Evolutionary conservation across 2,888 invertebrate genomes (phyloP).

Genomic region (Lasioglossum pauxillum): DNA sequence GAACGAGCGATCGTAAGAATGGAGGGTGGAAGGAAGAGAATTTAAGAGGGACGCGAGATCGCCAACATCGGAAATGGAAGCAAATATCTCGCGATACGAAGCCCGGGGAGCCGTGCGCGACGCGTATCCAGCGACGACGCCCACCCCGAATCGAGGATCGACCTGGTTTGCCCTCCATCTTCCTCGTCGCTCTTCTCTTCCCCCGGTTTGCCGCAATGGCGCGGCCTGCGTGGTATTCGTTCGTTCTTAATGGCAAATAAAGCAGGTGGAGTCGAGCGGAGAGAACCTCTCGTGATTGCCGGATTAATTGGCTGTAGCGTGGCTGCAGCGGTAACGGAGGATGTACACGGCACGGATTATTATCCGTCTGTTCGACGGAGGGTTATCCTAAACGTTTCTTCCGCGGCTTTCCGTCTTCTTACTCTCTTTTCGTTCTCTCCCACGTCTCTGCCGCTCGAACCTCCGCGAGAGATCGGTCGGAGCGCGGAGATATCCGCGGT

Average conservation of each 20-base stretch:
- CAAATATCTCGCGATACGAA: conserved; percentile 13
- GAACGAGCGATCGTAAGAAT: conserved; percentile 18
- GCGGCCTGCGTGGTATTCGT: conserved; percentile 65
- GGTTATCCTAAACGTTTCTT: conserved; percentile 73
- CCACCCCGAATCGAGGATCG: conserved; percentile 67
- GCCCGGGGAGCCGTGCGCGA: background rate
- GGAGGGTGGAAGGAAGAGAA: background rate
- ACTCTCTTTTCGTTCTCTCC: background rate
- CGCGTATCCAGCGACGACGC: conserved; percentile 54
- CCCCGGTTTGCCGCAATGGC: conserved; percentile 60
- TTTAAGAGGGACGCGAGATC: background rate
- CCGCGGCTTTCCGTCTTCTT: conserved; percentile 43
- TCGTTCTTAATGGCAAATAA: conserved; percentile 78
- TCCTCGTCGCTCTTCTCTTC: conserved; percentile 28
- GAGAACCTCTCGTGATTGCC: conserved; percentile 78
- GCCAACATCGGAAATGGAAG: conserved; percentile 32
- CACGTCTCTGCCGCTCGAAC: background rate
- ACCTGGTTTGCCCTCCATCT: conserved; percentile 45
- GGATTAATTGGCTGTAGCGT: conserved; percentile 81
- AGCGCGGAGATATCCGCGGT: background rate
- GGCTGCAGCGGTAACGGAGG: conserved; percentile 70
- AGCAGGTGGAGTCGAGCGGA: conserved; percentile 73
- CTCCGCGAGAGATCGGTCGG: conserved; percentile 6
- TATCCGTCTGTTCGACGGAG: conserved; percentile 70
- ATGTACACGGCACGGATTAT: conserved; percentile 73